Conservation (phyloP, 1,140 invertebrate genomes). For the Diploscapter pachys region DNA sequence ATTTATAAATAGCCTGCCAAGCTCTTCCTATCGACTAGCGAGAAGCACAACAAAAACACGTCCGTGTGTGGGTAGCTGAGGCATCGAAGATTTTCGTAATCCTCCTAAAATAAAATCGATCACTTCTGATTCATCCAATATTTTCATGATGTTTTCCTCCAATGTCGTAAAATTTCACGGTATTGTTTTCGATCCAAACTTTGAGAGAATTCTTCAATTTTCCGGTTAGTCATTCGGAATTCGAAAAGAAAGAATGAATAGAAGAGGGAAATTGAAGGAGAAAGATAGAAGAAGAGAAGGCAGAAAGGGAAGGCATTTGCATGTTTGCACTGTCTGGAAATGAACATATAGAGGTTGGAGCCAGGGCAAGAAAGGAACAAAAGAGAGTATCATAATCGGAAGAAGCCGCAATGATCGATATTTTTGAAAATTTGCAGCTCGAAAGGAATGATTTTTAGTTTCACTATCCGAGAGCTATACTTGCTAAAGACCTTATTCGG, state of each 20-base stretch:
- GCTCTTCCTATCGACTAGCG: slow-evolving; percentile 34
- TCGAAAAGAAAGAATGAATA: not conserved
- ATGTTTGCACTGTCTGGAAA: too few species aligned
- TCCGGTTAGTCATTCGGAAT: slow-evolving; percentile 10
- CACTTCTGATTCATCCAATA: not conserved
- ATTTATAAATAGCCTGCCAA: slow-evolving; percentile 3
- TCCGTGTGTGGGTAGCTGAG: slow-evolving; percentile 40
- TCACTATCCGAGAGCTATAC: too few species aligned
- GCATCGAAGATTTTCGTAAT: slow-evolving; percentile 35
- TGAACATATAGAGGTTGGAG: too few species aligned
- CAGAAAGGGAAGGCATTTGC: too few species aligned
- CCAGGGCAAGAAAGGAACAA: too few species aligned
- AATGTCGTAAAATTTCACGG: not conserved
- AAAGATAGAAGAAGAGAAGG: too few species aligned
- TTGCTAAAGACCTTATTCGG: too few species aligned
- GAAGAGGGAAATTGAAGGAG: too few species aligned
- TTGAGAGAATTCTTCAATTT: not conserved
- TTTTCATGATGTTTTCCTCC: slow-evolving; percentile 1
- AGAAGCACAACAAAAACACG: slow-evolving; percentile 40
- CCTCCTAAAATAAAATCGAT: slow-evolving; percentile 33
- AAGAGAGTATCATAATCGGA: too few species aligned
- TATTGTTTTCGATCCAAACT: not conserved
- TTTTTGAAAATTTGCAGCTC: too few species aligned
- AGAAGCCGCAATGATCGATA: too few species aligned
- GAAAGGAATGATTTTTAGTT: too few species aligned